These are phyloP conservation scores for Geodia barretti DNA, from an alignment of 37 sponge, comb jelly and placozoan genomes.

Conservation along the genomic window DNA sequence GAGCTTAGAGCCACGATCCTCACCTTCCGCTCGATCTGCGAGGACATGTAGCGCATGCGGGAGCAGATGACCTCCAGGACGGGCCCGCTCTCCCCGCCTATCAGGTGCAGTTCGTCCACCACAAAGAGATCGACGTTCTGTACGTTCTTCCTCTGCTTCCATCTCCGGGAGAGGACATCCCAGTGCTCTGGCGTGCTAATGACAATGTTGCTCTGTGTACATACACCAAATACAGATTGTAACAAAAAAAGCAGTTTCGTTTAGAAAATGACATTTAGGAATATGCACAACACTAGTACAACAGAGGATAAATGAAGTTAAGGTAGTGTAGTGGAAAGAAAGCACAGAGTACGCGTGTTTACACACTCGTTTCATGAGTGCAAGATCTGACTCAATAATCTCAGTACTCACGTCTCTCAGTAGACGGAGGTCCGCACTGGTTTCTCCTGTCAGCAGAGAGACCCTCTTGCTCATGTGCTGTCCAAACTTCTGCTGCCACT, in stretches of 20 bases:
- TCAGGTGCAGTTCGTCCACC: constrained; percentile 94
- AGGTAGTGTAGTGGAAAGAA: no score
- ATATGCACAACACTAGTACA: constrained; percentile 1
- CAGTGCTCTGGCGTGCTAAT: constrained; percentile 95
- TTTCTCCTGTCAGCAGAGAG: constrained; percentile 95
- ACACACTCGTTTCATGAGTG: background rate
- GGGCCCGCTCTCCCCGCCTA: constrained; percentile 96
- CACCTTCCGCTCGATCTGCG: constrained; percentile 92
- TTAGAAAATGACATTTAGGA: background rate
- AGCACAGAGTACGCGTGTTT: background rate
- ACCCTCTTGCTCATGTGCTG: constrained; percentile 83
- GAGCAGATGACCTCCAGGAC: constrained; percentile 94
- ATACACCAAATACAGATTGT: no score
- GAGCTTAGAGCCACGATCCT: constrained; percentile 93
- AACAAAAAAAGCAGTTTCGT: background rate
- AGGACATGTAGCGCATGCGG: constrained; percentile 96
- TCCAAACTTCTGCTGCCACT: constrained; percentile 91
- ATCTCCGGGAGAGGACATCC: constrained; percentile 97
- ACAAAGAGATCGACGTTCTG: constrained; percentile 95
- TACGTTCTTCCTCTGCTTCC: constrained; percentile 99
- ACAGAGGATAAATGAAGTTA: no score
- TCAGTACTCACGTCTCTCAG: constrained; percentile 71
- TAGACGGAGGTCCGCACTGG: constrained; percentile 87
- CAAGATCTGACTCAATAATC: background rate
- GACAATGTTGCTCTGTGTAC: constrained; percentile 88